phyloP scores from a whole-genome alignment of 2,797 vertebrate genomes.

The Yasuhikotakia modesta region DNA sequence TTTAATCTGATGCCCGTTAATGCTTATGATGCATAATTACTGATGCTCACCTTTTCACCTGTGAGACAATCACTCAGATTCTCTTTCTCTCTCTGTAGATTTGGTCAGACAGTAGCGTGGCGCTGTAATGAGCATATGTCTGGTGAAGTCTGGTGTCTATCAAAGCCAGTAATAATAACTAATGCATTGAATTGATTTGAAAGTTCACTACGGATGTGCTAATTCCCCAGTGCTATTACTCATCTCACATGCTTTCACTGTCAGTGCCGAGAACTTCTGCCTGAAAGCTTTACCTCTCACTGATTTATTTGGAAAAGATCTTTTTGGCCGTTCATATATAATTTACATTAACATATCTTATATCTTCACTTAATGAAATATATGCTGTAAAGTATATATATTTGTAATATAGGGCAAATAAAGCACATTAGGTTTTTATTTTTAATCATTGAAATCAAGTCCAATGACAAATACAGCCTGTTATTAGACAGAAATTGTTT shows the following conservation, averaged over 20 bases:
- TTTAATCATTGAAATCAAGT: not conserved
- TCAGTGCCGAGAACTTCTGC: conserved; percentile 19
- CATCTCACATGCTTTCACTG: conserved; percentile 25
- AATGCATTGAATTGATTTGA: conserved; percentile 63
- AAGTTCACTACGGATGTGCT: conserved; percentile 51
- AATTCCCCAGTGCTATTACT: conserved; percentile 44
- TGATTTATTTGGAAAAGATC: not conserved
- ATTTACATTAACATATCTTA: not conserved
- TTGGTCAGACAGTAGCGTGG: conserved; percentile 49
- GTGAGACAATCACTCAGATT: conserved; percentile 12
- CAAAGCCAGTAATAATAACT: conserved; percentile 61
- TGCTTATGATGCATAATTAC: not conserved
- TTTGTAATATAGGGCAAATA: too few species aligned
- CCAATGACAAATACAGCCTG: not conserved
- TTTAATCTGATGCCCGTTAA: not conserved
- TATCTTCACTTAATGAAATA: not conserved
- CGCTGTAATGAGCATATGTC: conserved; percentile 55
- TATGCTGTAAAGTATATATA: too few species aligned
- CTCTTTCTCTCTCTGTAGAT: conserved; percentile 25
- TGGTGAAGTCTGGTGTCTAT: conserved; percentile 57
- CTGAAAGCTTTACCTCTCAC: not conserved
- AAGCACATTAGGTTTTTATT: not conserved
- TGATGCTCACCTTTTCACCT: conserved; percentile 21
- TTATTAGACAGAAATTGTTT: not conserved
- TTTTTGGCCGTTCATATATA: not conserved